Base-by-base conservation (phyloP, 1,140 invertebrate genomes). In the Zaprionus gabonicus region DNA sequence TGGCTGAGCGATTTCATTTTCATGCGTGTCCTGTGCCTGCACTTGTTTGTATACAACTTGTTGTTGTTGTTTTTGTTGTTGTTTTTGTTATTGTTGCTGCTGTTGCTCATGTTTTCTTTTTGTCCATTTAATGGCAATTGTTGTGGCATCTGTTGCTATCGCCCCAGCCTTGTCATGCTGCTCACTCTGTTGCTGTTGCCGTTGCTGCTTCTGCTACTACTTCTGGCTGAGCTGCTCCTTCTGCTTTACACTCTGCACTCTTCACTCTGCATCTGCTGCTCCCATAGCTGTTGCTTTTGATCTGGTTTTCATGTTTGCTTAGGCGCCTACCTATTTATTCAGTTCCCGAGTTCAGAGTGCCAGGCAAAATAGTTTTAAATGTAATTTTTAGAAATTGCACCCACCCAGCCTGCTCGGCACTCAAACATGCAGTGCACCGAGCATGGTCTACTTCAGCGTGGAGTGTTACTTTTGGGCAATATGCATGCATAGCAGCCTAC, bases 401-500 rank as follows among this genome's bases (percentile, higher is more conserved):
- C 80, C 82, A 80, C 81, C 55, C 36, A 56, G 17, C 10, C 23
- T 56, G 64, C 27, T 56, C 62, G 76, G 28, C 60, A 81, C 81
- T 78, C 41, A 68, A 73, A 72, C 81, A 73, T 90, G 85, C 78
- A 81, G 65, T 58, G 56, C 65, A 28, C 51, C 28, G n/a, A 17
- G 73, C 59, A 80, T 64, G 56, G 69, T 69, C 25, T 75, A 76
- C 85, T 90, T 84, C 51, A 81, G 70, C 58, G 20, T 88, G 57
- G 75, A 90, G 84, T 90, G 85, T 90, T 88, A 90, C 85, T 88
- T 88, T 84, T 81, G 84, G 81, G 81, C 81, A 81, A 67, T 67
- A 67, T 58, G 55, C 55, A 57, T 41, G 13, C 53, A 57, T 46
- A 66, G 51, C 53, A 31, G 38, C 55, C 34, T 27, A 55, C 44